Evolutionary conservation across 2,113 vertebrate genomes (phyloP).

Genomic region (Athene cunicularia): DNA sequence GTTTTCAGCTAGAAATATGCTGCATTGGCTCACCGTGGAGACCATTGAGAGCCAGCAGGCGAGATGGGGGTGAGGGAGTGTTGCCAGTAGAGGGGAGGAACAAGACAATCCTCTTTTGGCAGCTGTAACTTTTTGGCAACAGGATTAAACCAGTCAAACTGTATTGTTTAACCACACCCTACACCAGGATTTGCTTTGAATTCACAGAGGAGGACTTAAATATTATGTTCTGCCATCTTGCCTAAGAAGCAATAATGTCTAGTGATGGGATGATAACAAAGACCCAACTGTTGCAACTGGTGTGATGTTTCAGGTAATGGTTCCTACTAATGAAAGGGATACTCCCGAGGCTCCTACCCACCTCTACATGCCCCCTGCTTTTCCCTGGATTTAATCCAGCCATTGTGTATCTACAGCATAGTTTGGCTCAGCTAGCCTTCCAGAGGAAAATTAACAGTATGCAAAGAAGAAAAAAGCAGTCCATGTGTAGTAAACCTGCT

Average conservation of each 20-base stretch:
- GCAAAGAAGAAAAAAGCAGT: background rate
- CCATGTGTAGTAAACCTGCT: background rate
- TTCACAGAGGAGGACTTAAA: background rate
- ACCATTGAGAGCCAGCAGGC: background rate
- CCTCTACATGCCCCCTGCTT: background rate
- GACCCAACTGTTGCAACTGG: background rate
- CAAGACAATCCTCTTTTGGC: background rate
- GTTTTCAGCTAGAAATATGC: background rate
- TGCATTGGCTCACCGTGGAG: background rate
- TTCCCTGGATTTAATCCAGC: background rate
- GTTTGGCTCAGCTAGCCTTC: background rate
- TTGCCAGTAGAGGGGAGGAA: background rate
- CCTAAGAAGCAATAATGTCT: background rate
- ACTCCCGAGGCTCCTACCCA: background rate
- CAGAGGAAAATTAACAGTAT: background rate
- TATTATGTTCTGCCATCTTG: background rate
- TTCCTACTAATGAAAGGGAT: background rate
- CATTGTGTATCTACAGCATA: background rate
- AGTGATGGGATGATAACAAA: background rate
- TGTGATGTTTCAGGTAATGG: background rate
- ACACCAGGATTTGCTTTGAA: background rate
- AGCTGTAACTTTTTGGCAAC: background rate
- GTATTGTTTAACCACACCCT: conserved; percentile 17
- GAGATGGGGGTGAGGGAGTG: background rate
- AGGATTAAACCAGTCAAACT: background rate